Evolutionary conservation across 2,113 vertebrate genomes (phyloP), one percentile per base, ranked within the genome.

Genomic region (Tragulus kanchil): DNA sequence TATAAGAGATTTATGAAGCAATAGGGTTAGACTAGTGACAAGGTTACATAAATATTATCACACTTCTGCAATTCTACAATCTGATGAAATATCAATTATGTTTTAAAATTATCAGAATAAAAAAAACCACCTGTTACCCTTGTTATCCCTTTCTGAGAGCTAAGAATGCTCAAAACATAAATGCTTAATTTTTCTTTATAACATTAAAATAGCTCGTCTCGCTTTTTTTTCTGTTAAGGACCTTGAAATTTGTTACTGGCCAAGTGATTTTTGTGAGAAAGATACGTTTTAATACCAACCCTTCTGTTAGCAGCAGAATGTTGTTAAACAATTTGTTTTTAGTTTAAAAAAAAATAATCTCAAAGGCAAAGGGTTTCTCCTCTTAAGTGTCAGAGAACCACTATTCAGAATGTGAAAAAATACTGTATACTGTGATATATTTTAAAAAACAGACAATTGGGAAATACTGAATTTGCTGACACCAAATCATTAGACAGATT

Each of bases 201-300:
- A 92, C 31, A 75, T 95, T 94, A 93, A 86, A 85, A 77, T 6
- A 83, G 58, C 65, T 88, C 15, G 1, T 82, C 45, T 95, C 17
- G 8, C 14, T 56, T 64, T 71, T 88, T 85, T 85, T 9, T 1
- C 6, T 36, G 36, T 5, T 52, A 90, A 75, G 7, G 6, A 2
- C 15, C 86, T 84, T 95, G 19, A 77, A 94, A 61, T 86, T 48
- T 93, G 21, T 56, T 58, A 84, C 13, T 90, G 54, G 73, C 7
- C 61, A 85, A 78, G 3, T 88, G 11, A 85, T 14, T 58, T 95
- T 81, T 88, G 21, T 77, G 15, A 85, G 42, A 69, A 79, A 84
- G 8, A 0, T 7, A 95, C 79, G 17, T 82, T 88, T 93, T 48
- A 93, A n/a, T 59, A 69, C 9, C 45, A 85, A 79, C 8, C 56